A percentile compares a stretch with the other conserved stretches of the same genome.
Conservation (phyloP, 2,888 invertebrate genomes). For the Drosophila prostipennis region DNA sequence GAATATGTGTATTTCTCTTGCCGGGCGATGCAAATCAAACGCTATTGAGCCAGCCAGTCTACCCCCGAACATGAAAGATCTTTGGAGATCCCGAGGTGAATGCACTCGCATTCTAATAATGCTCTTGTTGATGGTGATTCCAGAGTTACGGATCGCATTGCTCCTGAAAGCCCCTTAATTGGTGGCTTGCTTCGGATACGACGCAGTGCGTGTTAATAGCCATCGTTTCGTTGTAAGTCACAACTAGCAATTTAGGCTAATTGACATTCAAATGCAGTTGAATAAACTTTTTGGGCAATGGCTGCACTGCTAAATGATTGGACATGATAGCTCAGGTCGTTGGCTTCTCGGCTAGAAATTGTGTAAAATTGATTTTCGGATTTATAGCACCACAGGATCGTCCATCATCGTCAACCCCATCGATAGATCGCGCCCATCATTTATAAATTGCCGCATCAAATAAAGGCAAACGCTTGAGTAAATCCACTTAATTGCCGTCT, state of each 20-base stretch:
- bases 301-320: constrained; percentile 21
- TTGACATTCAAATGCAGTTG: constrained; percentile 80
- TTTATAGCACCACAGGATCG: constrained; percentile 49
- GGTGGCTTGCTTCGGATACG: constrained; percentile 46
- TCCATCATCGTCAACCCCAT: constrained; percentile 64
- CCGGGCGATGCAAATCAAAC: constrained; percentile 6
- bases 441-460: constrained; percentile 74
- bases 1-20: constrained; percentile 39
- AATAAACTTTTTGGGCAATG: constrained; percentile 56
- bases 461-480: constrained; percentile 67
- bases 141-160: no score
- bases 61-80: constrained; percentile 9
- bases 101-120: constrained; percentile 56
- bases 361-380: constrained; percentile 7
- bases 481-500: constrained; percentile 72
- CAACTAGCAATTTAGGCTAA: constrained; percentile 76
- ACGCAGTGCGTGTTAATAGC: constrained; percentile 58
- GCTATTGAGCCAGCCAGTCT: constrained; percentile 10
- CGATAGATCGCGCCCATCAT: constrained; percentile 65
- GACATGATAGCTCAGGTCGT: constrained; percentile 14
- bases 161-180: constrained; percentile 55
- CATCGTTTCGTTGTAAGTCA: constrained; percentile 69
- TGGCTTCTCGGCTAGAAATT: constrained; percentile 2
- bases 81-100: constrained; percentile 61
- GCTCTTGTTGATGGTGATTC: constrained; percentile 9